Evolutionary conservation across 2,888 invertebrate genomes (phyloP), one percentile per base, ranked within the genome.

Genomic region (Odontomyia ornata): DNA sequence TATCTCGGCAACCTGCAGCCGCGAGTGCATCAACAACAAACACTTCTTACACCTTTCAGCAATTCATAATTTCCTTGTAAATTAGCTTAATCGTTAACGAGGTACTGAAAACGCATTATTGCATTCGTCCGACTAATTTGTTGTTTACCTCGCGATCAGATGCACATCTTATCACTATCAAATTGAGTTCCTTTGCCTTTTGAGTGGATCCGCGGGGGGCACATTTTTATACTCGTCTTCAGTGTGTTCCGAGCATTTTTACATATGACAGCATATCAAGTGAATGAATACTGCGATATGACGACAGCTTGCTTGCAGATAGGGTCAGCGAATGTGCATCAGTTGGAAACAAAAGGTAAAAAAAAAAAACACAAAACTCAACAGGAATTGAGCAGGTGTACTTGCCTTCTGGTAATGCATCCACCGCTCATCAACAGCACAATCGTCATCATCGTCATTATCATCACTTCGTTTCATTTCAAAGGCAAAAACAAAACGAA

Each of bases 41-140:
- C 36, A 36, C 30, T 69, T 47, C 69, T 11, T 60, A 57, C 73
- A 73, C 73, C 60, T 73, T 73, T 73, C 28, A 36, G 43, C 69
- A 43, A n/a, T 73, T 73, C 57, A 73, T 73, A 73, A 73, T 73
- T 56, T 56, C 23, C 73, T 57, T 73, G 73, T 57, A 73, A 72
- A 73, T 73, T 73, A 73, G 30, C 28, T 73, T 57, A 60, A 73
- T 73, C 73, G 73, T 27, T 73, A 73, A 73, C 73, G 73, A 73
- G 73, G 73, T 36, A 73, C 23, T 73, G 73, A 73, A 73, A 73
- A 73, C 73, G 23, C 30, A 30, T 73, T 73, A 60, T 60, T 30
- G 60, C 60, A 47, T 57, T 47, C 73, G 52, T 1, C n/a, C 73
- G 36, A 21, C 30, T 73, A 73, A 73, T 73, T 60, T 73, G 57